Percentiles rank a stretch among this genome's conserved stretches.
Evolutionary conservation across 1,140 invertebrate species (phyloP).

Genomic region (Spodoptera litura): DNA sequence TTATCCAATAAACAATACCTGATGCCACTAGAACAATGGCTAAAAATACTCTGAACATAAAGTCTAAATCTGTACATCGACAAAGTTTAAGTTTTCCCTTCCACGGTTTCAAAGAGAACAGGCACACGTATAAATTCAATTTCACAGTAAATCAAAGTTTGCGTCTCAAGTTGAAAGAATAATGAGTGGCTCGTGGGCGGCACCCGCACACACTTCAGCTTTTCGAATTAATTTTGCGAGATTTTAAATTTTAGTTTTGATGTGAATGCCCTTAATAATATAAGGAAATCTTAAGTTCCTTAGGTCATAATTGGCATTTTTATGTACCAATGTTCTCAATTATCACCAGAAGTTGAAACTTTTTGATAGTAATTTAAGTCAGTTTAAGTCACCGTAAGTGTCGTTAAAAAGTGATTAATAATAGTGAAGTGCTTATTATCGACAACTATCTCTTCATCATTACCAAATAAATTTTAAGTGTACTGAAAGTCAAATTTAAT

Average conservation of each 20-base stretch:
- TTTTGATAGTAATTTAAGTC: neutral
- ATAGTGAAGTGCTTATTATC: slow-evolving; percentile 22
- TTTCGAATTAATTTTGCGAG: slow-evolving; percentile 16
- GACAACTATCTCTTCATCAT: slow-evolving; percentile 11
- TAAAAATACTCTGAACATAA: neutral
- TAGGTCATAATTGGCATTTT: neutral
- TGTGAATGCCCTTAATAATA: neutral
- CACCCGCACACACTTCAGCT: slow-evolving; percentile 18
- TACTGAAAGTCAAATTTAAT: slow-evolving; percentile 51
- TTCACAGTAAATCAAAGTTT: slow-evolving; percentile 40
- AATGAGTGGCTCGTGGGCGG: slow-evolving; percentile 36
- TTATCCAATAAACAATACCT: neutral
- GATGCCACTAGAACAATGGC: neutral
- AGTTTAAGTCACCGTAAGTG: neutral
- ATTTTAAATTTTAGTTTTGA: slow-evolving; percentile 13
- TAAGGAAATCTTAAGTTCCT: neutral
- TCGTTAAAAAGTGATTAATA: slow-evolving; percentile 2
- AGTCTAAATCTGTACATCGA: neutral
- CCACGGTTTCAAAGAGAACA: slow-evolving; percentile 13
- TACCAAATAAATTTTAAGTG: slow-evolving; percentile 4
- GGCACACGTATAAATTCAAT: slow-evolving; percentile 26
- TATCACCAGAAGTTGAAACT: neutral
- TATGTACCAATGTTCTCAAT: neutral
- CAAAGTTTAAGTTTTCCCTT: slow-evolving; percentile 13
- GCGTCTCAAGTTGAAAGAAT: slow-evolving; percentile 36